Conservation (phyloP, 2,797 vertebrate species). For the Muscicapa comitata region DNA sequence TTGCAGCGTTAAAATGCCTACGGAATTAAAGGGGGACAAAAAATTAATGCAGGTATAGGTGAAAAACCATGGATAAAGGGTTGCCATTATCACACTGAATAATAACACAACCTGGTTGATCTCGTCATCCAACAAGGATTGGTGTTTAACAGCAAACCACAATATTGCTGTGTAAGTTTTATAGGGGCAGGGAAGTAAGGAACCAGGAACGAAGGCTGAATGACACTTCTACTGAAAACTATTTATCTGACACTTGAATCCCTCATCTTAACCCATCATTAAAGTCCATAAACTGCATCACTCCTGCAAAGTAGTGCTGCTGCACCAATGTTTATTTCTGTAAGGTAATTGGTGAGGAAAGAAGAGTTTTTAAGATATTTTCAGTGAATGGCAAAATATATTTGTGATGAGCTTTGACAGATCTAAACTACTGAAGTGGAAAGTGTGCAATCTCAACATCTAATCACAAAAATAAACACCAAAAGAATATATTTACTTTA, state of each 20-base stretch:
- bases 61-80: not conserved
- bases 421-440: slow-evolving; percentile 52
- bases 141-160: not conserved
- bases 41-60: not conserved
- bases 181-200: not conserved
- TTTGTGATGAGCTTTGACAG: slow-evolving; percentile 56
- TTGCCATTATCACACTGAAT: not conserved
- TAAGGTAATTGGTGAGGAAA: not conserved
- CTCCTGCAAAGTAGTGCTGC: not conserved
- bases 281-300: not conserved
- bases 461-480: slow-evolving; percentile 71
- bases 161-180: not conserved
- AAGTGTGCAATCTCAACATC: slow-evolving; percentile 61
- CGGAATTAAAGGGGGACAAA: not conserved
- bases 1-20: not conserved
- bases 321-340: slow-evolving; percentile 9
- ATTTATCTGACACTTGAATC: not conserved
- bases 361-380: slow-evolving; percentile 39
- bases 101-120: not conserved
- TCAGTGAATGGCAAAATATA: slow-evolving; percentile 33
- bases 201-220: not conserved
- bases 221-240: not conserved
- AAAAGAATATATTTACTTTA: slow-evolving; percentile 69
- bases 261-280: not conserved
- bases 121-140: not conserved